Evolutionary conservation across 92 coral and sea anemone species (phyloP).

Genomic region (Porites divaricata): DNA sequence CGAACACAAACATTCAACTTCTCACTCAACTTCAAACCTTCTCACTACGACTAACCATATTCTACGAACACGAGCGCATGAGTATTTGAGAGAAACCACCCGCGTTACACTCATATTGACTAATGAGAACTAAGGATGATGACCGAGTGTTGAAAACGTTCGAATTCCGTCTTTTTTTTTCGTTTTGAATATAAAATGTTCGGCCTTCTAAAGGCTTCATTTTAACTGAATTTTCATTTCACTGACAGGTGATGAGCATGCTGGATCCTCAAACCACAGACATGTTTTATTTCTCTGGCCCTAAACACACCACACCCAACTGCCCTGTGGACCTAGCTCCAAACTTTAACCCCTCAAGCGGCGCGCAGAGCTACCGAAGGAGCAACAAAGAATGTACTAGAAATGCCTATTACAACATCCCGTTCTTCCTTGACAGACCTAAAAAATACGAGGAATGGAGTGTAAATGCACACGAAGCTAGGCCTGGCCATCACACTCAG

Average conservation of each 20-base stretch:
- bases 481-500: constrained; percentile 96
- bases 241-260: constrained; percentile 75
- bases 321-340: constrained; percentile 84
- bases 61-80: too few relatives aligned
- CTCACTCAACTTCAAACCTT: too few relatives aligned
- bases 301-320: constrained; percentile 83
- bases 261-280: constrained; percentile 71
- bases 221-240: neutral
- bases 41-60: too few relatives aligned
- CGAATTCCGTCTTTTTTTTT: too few relatives aligned
- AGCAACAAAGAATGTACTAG: constrained; percentile 53
- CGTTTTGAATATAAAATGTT: too few relatives aligned
- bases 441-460: constrained; percentile 74
- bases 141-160: too few relatives aligned
- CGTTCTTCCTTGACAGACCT: constrained; percentile 81
- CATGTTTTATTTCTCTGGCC: constrained; percentile 80
- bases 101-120: too few relatives aligned
- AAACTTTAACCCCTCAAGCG: constrained; percentile 74
- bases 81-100: too few relatives aligned
- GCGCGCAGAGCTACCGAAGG: constrained; percentile 68
- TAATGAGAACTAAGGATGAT: too few relatives aligned
- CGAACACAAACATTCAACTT: too few relatives aligned
- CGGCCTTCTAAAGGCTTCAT: neutral
- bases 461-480: constrained; percentile 85
- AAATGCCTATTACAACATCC: constrained; percentile 67